Percentiles rank a stretch among this genome's conserved stretches.
These are phyloP conservation scores for Piprites chloris DNA, from an alignment of 2,113 vertebrate genomes.

Conservation along the genomic window DNA sequence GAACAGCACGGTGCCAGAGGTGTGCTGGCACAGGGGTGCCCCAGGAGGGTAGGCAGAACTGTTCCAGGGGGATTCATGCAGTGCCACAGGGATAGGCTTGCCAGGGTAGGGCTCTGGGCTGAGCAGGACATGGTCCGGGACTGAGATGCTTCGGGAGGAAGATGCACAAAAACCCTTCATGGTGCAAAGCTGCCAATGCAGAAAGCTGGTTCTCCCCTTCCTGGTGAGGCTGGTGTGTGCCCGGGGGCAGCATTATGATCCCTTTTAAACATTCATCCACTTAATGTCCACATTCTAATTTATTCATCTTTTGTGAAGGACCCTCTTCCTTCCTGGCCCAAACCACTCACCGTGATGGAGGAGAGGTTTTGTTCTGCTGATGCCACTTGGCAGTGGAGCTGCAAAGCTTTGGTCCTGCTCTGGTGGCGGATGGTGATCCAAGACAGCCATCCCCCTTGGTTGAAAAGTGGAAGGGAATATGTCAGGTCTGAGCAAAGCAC, in stretches of 20 bases:
- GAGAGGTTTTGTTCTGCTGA: not conserved
- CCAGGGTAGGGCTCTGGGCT: not conserved
- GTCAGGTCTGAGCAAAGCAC: constrained; percentile 24
- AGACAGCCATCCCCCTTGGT: fast-evolving
- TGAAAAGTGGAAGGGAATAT: not conserved
- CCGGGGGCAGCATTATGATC: not conserved
- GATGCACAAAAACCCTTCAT: not conserved
- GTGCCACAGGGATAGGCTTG: not conserved
- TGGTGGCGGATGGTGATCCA: not conserved
- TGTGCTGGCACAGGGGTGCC: fast-evolving
- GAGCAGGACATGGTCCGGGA: not conserved
- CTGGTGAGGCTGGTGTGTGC: not conserved
- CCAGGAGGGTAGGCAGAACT: not conserved
- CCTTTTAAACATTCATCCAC: not conserved
- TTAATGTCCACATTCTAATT: fast-evolving
- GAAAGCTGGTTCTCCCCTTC: not conserved
- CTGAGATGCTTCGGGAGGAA: not conserved
- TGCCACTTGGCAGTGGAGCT: not conserved
- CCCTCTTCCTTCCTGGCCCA: not conserved
- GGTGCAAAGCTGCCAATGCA: not conserved
- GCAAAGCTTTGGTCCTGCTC: not conserved
- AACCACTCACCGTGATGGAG: not conserved
- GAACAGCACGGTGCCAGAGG: not conserved
- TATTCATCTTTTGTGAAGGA: not conserved
- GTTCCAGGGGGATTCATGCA: fast-evolving